Base-by-base conservation (phyloP, 2,888 invertebrate species). In the Heteropelma amictum region DNA sequence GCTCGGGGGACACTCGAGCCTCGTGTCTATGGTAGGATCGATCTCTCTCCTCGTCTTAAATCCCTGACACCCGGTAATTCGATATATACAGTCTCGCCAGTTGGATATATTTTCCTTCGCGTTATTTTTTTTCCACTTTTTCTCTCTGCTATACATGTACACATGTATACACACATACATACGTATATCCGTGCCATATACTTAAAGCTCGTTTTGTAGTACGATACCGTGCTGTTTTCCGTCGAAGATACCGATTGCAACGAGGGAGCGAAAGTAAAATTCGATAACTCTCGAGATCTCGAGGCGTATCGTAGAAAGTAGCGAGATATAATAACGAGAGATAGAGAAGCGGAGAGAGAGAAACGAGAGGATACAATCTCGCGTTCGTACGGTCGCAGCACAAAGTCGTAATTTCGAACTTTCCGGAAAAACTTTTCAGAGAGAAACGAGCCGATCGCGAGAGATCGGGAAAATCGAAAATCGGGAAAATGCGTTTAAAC, bases 1-100 rank as follows among this genome's bases (percentile, higher is more conserved):
- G 8, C 7, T 53, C 33, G 23, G 47, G 60, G 33, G 70, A 75
- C 61, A 75, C 60, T 54, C 70, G 74, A 75, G 64, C 60, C 51
- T 54, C 70, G 33, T 40, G 70, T 70, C 65, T 65, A 53, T 49
- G 7, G 26, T 10, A 35, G 67, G 65, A 75, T 65, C 60, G 69
- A 75, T 75, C 65, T 69, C 64, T 33, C 65, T 33, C 60, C 51
- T 54, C 70, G 70, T 56, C 61, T 70, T 60, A 70, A 49, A 56
- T 49, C 56, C 53, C 70, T 65, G 74, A 75, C 70, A 75, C 69
- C 49, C 17, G 64, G 74, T 70, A 75, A 75, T 70, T 70, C 70
- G 42, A 75, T 75, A 65, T 14, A 38, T 14, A 38, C 1, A 38
- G 14, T 38, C 12, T 38, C 30, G 49, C 42, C 61, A 8, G 51